Evolutionary conservation across 2,797 vertebrate genomes (phyloP).

Genomic region (Brachymystax lenok): DNA sequence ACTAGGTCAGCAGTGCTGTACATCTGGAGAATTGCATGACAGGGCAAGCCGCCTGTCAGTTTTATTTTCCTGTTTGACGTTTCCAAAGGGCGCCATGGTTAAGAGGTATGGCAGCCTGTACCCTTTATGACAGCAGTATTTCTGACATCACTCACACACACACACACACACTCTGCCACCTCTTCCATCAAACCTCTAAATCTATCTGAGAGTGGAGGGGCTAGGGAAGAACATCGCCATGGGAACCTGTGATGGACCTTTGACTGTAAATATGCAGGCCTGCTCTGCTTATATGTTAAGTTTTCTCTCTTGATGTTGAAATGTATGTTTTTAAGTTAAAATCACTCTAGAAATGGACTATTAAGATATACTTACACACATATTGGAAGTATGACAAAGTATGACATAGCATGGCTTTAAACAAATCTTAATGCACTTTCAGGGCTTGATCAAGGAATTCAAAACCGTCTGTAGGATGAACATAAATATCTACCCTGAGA

Average conservation of each 20-base stretch:
- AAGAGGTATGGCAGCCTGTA: neutral
- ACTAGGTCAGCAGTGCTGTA: slow-evolving; percentile 9
- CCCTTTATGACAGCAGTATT: slow-evolving; percentile 16
- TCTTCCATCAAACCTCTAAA: neutral
- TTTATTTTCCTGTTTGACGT: slow-evolving; percentile 30
- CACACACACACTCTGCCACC: neutral
- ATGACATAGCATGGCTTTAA: neutral
- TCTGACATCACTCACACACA: slow-evolving; percentile 1
- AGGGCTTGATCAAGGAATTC: neutral
- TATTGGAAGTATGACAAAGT: neutral
- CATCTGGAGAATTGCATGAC: slow-evolving; percentile 15
- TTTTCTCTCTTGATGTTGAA: neutral
- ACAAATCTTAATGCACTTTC: neutral
- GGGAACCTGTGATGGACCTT: neutral
- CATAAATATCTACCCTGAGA: neutral
- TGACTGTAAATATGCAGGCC: neutral
- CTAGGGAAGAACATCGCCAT: neutral
- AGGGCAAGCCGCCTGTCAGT: slow-evolving; percentile 20
- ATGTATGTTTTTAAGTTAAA: too few relatives aligned
- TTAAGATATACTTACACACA: neutral
- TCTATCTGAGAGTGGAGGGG: neutral
- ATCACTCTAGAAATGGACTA: neutral
- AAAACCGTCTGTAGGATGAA: neutral
- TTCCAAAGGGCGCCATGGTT: slow-evolving; percentile 19
- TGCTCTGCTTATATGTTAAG: neutral